Evolutionary conservation across 2,113 vertebrate genomes (phyloP).

Genomic region (Odocoileus hemionus): DNA sequence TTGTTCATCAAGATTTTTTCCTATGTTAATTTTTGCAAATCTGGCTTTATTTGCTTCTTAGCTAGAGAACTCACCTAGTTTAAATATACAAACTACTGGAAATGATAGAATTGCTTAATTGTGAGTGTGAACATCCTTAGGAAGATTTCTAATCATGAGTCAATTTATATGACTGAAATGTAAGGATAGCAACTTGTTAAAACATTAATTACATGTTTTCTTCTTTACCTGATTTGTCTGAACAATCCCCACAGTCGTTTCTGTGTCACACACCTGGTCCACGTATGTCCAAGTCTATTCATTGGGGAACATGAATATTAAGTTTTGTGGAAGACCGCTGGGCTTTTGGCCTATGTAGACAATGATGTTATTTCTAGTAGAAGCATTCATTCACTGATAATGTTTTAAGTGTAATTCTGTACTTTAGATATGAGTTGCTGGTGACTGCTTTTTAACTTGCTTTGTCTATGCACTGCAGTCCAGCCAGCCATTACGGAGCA

Average conservation of each 20-base stretch:
- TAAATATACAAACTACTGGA: not conserved
- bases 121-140: not conserved
- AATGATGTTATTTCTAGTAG: conserved; percentile 28
- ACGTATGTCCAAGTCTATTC: conserved; percentile 56
- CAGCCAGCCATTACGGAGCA: conserved; percentile 27
- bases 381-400: not conserved
- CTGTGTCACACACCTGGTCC: conserved; percentile 52
- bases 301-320: conserved; percentile 59
- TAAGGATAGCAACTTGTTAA: not conserved
- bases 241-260: conserved; percentile 64
- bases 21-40: not conserved
- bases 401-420: not conserved
- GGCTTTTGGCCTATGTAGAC: conserved; percentile 44
- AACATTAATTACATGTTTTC: not conserved
- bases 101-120: not conserved
- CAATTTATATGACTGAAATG: not conserved
- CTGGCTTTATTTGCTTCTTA: conserved; percentile 1
- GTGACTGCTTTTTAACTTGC: not conserved
- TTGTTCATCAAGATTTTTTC: not conserved
- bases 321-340: conserved; percentile 48
- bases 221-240: conserved; percentile 64
- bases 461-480: not conserved
- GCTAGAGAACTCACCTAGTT: not conserved
- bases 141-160: not conserved
- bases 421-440: not conserved